Conservation (phyloP, 2,797 vertebrate genomes). For the Hypotaenidia okinawae region DNA sequence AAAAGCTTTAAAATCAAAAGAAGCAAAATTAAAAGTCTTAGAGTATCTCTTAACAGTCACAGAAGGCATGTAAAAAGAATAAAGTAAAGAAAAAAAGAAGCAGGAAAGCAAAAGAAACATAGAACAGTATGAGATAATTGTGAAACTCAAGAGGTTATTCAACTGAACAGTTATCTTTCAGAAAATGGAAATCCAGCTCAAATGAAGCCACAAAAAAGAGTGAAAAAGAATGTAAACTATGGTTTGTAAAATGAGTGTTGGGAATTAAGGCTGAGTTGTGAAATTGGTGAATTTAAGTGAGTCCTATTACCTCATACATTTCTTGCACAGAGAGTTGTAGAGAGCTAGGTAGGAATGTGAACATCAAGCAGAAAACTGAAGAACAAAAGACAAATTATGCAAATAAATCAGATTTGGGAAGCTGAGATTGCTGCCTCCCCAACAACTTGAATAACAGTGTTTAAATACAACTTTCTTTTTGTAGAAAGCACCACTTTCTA, state of each 20-base stretch:
- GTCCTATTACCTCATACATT: background rate
- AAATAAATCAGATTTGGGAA: slow-evolving; percentile 43
- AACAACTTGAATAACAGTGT: slow-evolving; percentile 68
- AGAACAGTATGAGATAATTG: slow-evolving; percentile 46
- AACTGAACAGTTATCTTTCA: slow-evolving; percentile 52
- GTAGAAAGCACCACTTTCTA: slow-evolving; percentile 69
- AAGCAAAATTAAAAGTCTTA: slow-evolving; percentile 58
- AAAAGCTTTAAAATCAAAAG: slow-evolving; percentile 56
- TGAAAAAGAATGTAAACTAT: background rate
- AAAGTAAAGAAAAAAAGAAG: background rate
- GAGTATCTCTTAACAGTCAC: slow-evolving; percentile 47
- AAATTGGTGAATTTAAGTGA: slow-evolving; percentile 8
- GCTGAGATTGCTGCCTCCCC: slow-evolving; percentile 52
- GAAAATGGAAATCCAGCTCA: slow-evolving; percentile 55
- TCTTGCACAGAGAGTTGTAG: background rate
- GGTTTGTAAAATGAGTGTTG: background rate
- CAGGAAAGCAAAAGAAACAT: slow-evolving; percentile 40
- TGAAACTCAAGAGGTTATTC: slow-evolving; percentile 67
- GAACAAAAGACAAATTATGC: slow-evolving; percentile 56
- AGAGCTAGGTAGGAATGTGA: slow-evolving; percentile 11
- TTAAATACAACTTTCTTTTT: slow-evolving; percentile 75
- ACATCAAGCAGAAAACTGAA: slow-evolving; percentile 46
- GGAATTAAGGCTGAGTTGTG: background rate
- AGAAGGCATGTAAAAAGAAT: slow-evolving; percentile 59
- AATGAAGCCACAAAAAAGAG: background rate